phyloP scores from a whole-genome alignment of 2,888 invertebrate genomes.

The Yponomeuta plumbellus region DNA sequence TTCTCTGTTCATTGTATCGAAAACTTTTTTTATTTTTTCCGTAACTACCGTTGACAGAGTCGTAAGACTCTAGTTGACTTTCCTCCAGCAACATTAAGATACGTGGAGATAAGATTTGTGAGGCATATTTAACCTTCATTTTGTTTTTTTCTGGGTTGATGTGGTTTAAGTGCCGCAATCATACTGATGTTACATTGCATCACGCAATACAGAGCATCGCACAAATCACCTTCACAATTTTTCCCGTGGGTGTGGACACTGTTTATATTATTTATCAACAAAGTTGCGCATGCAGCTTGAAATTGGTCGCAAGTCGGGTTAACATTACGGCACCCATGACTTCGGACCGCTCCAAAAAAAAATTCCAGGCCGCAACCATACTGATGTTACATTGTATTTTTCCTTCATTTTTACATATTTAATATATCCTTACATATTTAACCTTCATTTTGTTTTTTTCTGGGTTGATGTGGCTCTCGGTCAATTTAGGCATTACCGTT shows the following conservation, averaged over 20 bases:
- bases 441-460: conserved; percentile 23
- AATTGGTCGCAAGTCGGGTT: not conserved
- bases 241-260: not conserved
- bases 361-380: conserved; percentile 30
- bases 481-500: conserved; percentile 21
- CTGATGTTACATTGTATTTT: conserved; percentile 23
- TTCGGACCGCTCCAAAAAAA: conserved; percentile 28
- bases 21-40: too few relatives aligned
- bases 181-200: conserved; percentile 4
- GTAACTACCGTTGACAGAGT: too few relatives aligned
- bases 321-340: conserved; percentile 24
- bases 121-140: too few relatives aligned
- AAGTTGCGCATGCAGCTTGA: not conserved
- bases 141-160: too few relatives aligned
- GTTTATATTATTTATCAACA: not conserved
- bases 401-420: conserved; percentile 18
- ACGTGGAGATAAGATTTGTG: too few relatives aligned
- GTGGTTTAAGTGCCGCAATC: not conserved
- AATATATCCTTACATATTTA: conserved; percentile 19
- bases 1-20: too few relatives aligned
- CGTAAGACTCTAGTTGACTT: too few relatives aligned
- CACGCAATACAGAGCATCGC: conserved; percentile 14
- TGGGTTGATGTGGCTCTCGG: conserved; percentile 18
- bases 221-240: not conserved
- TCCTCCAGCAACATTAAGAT: too few relatives aligned